Evolutionary conservation across 2,888 invertebrate species (phyloP), one percentile per base, ranked within the genome.

Genomic region (Volucella inanis): DNA sequence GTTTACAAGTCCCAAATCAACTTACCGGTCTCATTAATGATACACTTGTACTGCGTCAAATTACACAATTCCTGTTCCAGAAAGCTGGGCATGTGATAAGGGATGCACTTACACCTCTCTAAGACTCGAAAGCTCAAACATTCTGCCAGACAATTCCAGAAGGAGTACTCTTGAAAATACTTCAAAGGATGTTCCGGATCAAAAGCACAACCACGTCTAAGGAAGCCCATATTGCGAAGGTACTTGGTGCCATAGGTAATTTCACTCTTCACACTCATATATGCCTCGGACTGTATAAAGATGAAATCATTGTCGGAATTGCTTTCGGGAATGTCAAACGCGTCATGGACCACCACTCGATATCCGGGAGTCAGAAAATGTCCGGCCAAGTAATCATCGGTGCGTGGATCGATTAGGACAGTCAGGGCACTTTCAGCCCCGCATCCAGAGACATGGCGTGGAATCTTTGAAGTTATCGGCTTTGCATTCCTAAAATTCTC

Each of bases 381-480:
- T 0, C 94, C 91, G 14, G 94, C 94, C 88, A 93, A 93, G 89
- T 95, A 95, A 89, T 96, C 95, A 0, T 93, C 90, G 0, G 93
- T 89, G 1, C 93, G 88, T 0, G 93, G 92, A 81, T 94, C 92
- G 1, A 95, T 71, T 0, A 94, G 88, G 0, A 94, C 91, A 0
- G 94, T 93, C 0, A 96, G 90, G 0, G 94, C 95, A 0, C 94
- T 94, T 88, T 94, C 93, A 87, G 93, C 93, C 0, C 95, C 95
- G 87, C 95, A 94, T 0, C 94, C 94, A 0, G 94, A 93, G 0
- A 94, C 93, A 8, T 93, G 93, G 9, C 93, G 92, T 0, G 94
- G 94, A 3, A 87, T 88, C 8, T 87, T 87, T 65, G 91, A 89
- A 15, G 89, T 88, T 15, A 89, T 87, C 4, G 87, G 86, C 15